Evolutionary conservation across 2,113 vertebrate species (phyloP), one percentile per base, ranked within the genome.

Genomic region (Rhinoptilus africanus): DNA sequence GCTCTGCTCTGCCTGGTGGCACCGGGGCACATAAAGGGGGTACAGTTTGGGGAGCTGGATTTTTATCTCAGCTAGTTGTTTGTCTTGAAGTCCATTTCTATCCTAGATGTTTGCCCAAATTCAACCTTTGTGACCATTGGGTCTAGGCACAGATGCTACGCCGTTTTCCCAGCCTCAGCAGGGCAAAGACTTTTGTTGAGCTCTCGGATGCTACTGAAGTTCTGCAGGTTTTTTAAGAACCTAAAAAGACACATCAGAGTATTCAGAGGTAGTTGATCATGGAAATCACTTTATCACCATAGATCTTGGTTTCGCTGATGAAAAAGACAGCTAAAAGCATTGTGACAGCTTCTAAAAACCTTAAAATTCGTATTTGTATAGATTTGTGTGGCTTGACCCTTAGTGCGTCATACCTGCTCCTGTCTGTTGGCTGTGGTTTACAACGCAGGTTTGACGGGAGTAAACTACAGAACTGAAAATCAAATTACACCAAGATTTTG

Each of bases 101-200:
- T 62, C 39, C 32, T 50, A 0, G 34, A 0, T 3, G 16, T 72
- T 76, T 83, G 48, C 45, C 50, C 8, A 19, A 17, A 47, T 43
- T 64, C 20, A 22, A 1, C 54, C 34, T 19, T 50, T 54, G 24
- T 50, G 47, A 17, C 15, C 23, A 0, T 35, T 34, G 48, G 19
- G 50, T 53, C 24, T 18, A 5, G 5, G 9, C 28, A 3, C 1
- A 1, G 21, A 34, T 37, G 24, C 20, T 21, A 2, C 1, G 0
- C 0, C 2, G 5, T 21, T 74, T 72, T n/a, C 67, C n/a, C 27
- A 37, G 1, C n/a, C 34, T 0, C 45, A 8, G 23, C n/a, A 62
- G 14, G 27, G 48, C 15, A 7, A 23, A 48, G 28, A 12, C 23
- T 62, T 51, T 62, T 27, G 21, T 60, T 47, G 22, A 48, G 14